phyloP scores from a whole-genome alignment of 2,888 invertebrate genomes.

The Disparrhopalites patrizii region DNA sequence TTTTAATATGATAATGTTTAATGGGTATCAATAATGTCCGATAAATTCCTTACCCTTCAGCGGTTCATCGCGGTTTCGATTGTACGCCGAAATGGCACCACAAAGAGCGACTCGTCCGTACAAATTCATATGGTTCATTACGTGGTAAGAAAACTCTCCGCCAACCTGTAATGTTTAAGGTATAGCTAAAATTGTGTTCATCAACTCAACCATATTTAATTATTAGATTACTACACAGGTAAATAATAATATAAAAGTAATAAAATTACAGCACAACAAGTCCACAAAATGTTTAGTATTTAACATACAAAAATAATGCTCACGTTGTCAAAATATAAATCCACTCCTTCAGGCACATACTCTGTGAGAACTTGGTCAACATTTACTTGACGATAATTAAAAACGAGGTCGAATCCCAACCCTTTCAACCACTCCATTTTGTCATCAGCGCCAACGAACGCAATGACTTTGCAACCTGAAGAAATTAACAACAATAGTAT shows the following conservation, averaged over 20 bases:
- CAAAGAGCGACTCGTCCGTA: conserved; percentile 63
- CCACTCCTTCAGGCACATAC: conserved; percentile 64
- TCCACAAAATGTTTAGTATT: not conserved
- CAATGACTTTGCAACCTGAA: conserved; percentile 63
- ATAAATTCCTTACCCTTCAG: not conserved
- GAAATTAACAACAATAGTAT: too few species aligned
- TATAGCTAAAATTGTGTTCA: not conserved
- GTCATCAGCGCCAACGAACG: conserved; percentile 65
- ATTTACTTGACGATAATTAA: conserved; percentile 66
- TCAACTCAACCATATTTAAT: not conserved
- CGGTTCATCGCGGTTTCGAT: conserved; percentile 52
- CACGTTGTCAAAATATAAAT: conserved; percentile 75
- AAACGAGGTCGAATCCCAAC: conserved; percentile 64
- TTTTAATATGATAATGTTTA: not conserved
- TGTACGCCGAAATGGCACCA: conserved; percentile 64
- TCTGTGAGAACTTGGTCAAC: conserved; percentile 57
- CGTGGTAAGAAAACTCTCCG: conserved; percentile 60
- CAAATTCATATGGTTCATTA: conserved; percentile 61
- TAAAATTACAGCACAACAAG: not conserved
- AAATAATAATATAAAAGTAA: not conserved
- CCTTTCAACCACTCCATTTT: conserved; percentile 67
- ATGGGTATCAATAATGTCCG: not conserved
- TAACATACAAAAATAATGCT: conserved; percentile 25
- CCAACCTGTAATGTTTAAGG: conserved; percentile 59
- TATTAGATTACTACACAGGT: not conserved